Evolutionary conservation across 2,113 vertebrate genomes (phyloP).

Genomic region (Paradoxurus hermaphroditus): DNA sequence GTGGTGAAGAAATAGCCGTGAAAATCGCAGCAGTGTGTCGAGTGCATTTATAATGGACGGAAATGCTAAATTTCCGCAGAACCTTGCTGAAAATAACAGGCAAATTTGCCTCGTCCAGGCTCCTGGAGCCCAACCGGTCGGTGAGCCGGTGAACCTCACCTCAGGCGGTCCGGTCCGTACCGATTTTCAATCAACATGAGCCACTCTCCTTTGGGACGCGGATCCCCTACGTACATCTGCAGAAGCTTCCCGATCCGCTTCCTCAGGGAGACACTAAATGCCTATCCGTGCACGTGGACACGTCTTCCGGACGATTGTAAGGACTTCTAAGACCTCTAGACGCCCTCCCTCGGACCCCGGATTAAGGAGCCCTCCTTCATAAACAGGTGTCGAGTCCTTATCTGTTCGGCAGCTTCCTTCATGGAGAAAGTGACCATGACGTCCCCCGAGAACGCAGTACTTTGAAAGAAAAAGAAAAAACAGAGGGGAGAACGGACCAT

Average conservation of each 20-base stretch:
- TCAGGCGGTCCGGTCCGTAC: fast-evolving
- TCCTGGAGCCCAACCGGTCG: background rate
- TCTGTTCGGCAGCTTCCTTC: background rate
- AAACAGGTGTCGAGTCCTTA: background rate
- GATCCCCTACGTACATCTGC: background rate
- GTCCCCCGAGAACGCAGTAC: background rate
- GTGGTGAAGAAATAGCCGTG: background rate
- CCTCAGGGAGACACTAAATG: background rate
- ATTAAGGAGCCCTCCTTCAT: background rate
- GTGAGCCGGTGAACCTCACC: fast-evolving
- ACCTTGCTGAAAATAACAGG: background rate
- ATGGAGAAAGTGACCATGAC: background rate
- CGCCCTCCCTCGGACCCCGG: too few species aligned
- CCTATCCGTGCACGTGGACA: fast-evolving
- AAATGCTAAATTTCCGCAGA: background rate
- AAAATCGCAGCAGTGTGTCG: fast-evolving
- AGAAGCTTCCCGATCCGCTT: background rate
- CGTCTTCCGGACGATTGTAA: background rate
- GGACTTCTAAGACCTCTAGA: too few species aligned
- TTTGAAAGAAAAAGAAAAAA: background rate
- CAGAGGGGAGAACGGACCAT: background rate
- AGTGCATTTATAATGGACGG: background rate
- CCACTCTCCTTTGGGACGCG: fast-evolving
- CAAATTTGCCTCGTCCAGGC: background rate
- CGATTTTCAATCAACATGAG: fast-evolving